Percentiles rank a stretch among this genome's conserved stretches.
These are phyloP conservation scores for Drosophila affinis DNA, from an alignment of 2,888 invertebrate species.

Conservation along the genomic window DNA sequence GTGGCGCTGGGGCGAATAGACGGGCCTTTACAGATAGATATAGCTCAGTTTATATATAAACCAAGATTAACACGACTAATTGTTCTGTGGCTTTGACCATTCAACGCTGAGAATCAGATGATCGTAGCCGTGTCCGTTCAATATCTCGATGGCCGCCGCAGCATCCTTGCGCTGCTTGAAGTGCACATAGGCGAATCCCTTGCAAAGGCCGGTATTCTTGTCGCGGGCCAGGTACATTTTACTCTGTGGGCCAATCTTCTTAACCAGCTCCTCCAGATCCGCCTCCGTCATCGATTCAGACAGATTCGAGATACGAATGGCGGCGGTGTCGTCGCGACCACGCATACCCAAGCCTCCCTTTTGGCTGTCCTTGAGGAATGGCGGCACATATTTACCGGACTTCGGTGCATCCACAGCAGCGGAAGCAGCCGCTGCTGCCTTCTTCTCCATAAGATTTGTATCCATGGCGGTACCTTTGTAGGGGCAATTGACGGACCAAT, in stretches of 20 bases:
- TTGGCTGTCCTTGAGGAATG: slow-evolving; percentile 93
- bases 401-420: slow-evolving; percentile 81
- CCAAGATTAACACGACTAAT: slow-evolving; percentile 57
- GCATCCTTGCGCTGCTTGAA: slow-evolving; percentile 96
- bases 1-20: slow-evolving; percentile 1
- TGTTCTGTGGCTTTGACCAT: slow-evolving; percentile 95
- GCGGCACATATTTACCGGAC: slow-evolving; percentile 91
- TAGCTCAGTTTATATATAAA: not conserved
- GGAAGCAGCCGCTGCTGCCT: slow-evolving; percentile 84
- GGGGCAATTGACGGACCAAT: slow-evolving; percentile 99
- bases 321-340: slow-evolving; percentile 91
- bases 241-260: slow-evolving; percentile 95
- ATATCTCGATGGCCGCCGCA: slow-evolving; percentile 93
- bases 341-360: slow-evolving; percentile 89
- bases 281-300: slow-evolving; percentile 97
- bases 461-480: slow-evolving; percentile 95
- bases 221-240: slow-evolving; percentile 98
- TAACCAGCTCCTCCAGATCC: slow-evolving; percentile 97
- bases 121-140: slow-evolving; percentile 98
- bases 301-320: slow-evolving; percentile 98
- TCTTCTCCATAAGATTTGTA: slow-evolving; percentile 86
- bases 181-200: slow-evolving; percentile 99
- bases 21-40: slow-evolving; percentile 3
- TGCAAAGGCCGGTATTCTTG: slow-evolving; percentile 92
- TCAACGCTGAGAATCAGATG: slow-evolving; percentile 99